Evolutionary conservation across 2,888 invertebrate genomes (phyloP), one percentile per base, ranked within the genome.

Genomic region (Caenorhabditis becei): DNA sequence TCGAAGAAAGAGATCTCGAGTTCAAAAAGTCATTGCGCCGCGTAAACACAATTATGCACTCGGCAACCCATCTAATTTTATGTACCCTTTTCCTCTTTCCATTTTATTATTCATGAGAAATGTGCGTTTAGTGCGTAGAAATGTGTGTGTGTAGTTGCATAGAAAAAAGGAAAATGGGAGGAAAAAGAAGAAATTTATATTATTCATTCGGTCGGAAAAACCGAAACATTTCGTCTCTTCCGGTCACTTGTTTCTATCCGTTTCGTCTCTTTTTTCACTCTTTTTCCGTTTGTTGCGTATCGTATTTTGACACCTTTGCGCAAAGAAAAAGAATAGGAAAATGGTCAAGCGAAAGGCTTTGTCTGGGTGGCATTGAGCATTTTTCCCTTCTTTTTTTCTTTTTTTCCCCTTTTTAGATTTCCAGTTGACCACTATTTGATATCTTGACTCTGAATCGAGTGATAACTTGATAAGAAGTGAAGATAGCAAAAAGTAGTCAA

Each of bases 241-340:
- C n/a, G n/a, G n/a, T n/a, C n/a, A n/a, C n/a, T n/a, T n/a, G n/a
- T n/a, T n/a, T n/a, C n/a, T n/a, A n/a, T n/a, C n/a, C n/a, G n/a
- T n/a, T n/a, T 28, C 53, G 41, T 54, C n/a, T 53, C 37, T 54
- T 32, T 54, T 67, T 58, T 47, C 32, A 54, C 47, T 32, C 61
- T 61, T 24, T 44, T 71, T 75, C 66, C 66, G 66, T 41, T 54
- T 54, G 44, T 32, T 59, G 51, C 32, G 16, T 49, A 11, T 24
- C 69, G 61, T 69, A 63, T 69, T 77, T 67, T 67, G 62, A 62
- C 67, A 67, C 67, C 67, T 66, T 67, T 66, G 66, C 61, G 2
- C 47, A 49, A 37, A 18, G 32, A 35, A 26, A 32, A 35, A 23
- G 41, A 51, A 51, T 10, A 51, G 65, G 44, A 54, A 75, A 26